Base-by-base conservation (phyloP, 2,888 invertebrate species). In the Lochmaea capreae region DNA sequence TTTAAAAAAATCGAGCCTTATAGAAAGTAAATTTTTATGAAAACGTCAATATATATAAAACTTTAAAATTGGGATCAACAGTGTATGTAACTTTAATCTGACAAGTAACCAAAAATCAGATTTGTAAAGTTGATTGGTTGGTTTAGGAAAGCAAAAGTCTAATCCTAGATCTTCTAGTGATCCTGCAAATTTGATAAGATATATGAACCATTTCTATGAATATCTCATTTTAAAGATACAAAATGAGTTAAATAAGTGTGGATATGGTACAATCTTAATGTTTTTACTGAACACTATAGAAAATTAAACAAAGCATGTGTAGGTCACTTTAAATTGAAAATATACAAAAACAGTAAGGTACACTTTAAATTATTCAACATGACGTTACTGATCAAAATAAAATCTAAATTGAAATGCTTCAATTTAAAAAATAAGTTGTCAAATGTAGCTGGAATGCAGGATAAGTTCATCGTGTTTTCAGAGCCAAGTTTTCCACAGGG, bases 11-110 rank as follows among this genome's bases (percentile, higher is more conserved):
- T 52, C n/a, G 6, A 54, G 52, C 52, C 52, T 54, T 54, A 16
- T 54, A 54, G 10, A 54, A 54, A 3, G 11, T 54, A 54, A 16
- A 54, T 54, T 54, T 18, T 16, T 9, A 46, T 14, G 11, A 46
- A 18, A 54, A 54, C 2, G 3, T 18, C 18, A 16, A 54, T n/a
- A 54, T 54, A 18, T 54, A 18, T n/a, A 49, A 49, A 49, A 1
- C 2, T 46, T 46, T 46, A 16, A 52, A 52, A 52, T 52, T 52
- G 52, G 52, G 52, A 52, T 52, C 52, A 52, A 52, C n/a, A 52
- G 16, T 52, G 52, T 52, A n/a, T 6, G n/a, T 52, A n/a, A 8
- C 12, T 12, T 46, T 12, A 52, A n/a, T 0, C n/a, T 12, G 49
- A n/a, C n/a, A 49, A n/a, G 49, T 49, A 49, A 12, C 49, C 49